phyloP scores from a whole-genome alignment of 2,888 invertebrate species.

The Agrochola lota region DNA sequence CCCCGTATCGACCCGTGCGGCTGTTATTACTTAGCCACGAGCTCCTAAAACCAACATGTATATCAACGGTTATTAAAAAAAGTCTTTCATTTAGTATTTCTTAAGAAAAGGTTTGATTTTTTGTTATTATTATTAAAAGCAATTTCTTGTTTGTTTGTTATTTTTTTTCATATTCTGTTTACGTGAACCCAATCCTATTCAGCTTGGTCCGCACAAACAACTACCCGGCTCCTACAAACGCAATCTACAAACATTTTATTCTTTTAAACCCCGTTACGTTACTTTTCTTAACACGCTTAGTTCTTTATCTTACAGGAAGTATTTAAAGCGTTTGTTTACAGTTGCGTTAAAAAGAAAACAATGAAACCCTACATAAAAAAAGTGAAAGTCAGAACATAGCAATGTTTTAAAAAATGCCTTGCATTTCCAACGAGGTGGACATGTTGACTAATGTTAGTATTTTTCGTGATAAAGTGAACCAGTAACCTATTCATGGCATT shows the following conservation, averaged over 20 bases:
- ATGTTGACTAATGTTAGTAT: not conserved
- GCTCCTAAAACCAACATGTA: not conserved
- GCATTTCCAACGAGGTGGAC: not conserved
- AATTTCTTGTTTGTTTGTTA: not conserved
- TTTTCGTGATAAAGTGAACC: not conserved
- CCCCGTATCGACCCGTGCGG: too few species aligned
- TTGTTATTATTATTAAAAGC: not conserved
- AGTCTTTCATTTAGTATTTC: not conserved
- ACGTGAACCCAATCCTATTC: not conserved
- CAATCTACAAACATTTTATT: not conserved
- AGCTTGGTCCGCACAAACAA: not conserved
- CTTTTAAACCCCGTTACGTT: not conserved
- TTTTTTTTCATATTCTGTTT: not conserved
- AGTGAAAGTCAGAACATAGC: not conserved
- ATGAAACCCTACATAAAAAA: slow-evolving; percentile 34
- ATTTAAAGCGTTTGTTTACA: slow-evolving; percentile 17
- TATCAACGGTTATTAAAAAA: not conserved
- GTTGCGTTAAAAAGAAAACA: slow-evolving; percentile 34
- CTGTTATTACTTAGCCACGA: too few species aligned
- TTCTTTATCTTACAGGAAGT: slow-evolving; percentile 7
- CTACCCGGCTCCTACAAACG: not conserved
- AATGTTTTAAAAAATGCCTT: slow-evolving; percentile 29
- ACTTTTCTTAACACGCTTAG: not conserved
- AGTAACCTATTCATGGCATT: not conserved
- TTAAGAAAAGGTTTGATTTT: not conserved